Conservation (phyloP, 2,888 invertebrate species). For the Drosophila eohydei region DNA sequence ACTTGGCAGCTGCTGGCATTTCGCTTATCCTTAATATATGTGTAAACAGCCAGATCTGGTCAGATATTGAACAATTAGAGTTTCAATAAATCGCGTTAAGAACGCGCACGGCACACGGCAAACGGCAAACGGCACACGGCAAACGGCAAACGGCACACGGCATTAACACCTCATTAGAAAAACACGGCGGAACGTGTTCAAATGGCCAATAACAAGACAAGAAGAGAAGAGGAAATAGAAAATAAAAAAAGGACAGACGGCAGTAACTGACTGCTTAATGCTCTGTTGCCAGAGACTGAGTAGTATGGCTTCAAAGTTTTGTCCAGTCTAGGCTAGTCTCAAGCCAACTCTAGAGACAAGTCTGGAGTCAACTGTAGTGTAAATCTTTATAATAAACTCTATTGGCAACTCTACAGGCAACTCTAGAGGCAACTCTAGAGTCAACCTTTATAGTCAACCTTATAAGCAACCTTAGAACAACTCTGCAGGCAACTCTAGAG, state of each 20-base stretch:
- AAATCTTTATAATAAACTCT: too few species aligned
- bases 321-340: too few species aligned
- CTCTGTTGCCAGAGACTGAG: neutral
- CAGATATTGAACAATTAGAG: conserved; percentile 42
- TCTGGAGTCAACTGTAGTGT: too few species aligned
- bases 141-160: conserved; percentile 15
- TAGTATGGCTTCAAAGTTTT: too few species aligned
- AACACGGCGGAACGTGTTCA: conserved; percentile 48
- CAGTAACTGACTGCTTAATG: neutral
- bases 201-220: conserved; percentile 35
- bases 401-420: too few species aligned
- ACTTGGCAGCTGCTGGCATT: conserved; percentile 63
- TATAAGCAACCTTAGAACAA: too few species aligned
- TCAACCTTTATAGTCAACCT: too few species aligned
- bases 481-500: too few species aligned
- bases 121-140: conserved; percentile 15
- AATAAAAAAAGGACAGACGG: neutral
- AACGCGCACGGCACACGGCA: conserved; percentile 16
- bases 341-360: too few species aligned
- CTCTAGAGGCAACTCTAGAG: too few species aligned
- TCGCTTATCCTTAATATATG: conserved; percentile 8
- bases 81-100: conserved; percentile 52
- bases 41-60: neutral
- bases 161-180: conserved; percentile 72
- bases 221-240: conserved; percentile 1